Conservation (phyloP, 2,113 vertebrate genomes). For the Sterrhoptilus dennistouni region DNA sequence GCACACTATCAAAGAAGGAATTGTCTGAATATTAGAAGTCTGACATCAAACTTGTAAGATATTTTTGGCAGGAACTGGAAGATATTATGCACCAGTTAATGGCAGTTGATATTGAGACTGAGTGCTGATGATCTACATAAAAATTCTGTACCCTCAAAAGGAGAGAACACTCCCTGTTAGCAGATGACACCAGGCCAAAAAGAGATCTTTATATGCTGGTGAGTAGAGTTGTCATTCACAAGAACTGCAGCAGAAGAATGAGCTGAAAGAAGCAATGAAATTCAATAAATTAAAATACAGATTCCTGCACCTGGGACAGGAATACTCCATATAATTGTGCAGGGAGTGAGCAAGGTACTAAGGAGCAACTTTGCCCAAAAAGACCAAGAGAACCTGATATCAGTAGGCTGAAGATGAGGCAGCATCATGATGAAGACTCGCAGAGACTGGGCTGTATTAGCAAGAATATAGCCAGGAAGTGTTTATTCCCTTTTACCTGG, state of each 20-base stretch:
- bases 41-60: not conserved
- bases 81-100: not conserved
- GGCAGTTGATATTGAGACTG: not conserved
- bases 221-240: not conserved
- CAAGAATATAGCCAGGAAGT: not conserved
- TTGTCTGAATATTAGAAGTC: not conserved
- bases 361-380: not conserved
- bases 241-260: not conserved
- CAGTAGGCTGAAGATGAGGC: not conserved
- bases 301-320: not conserved
- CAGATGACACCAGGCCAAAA: not conserved
- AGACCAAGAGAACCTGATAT: not conserved
- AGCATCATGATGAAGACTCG: not conserved
- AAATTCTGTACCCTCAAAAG: not conserved
- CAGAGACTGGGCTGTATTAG: not conserved
- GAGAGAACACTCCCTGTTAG: not conserved
- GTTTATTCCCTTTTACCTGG: not conserved
- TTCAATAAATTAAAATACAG: not conserved
- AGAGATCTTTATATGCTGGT: not conserved
- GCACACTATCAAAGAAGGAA: not conserved
- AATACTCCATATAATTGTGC: not conserved
- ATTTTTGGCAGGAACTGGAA: not conserved
- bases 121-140: not conserved
- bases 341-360: not conserved
- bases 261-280: not conserved